Conservation (phyloP, 2,797 vertebrate species). For the Semaprochilodus insignis region DNA sequence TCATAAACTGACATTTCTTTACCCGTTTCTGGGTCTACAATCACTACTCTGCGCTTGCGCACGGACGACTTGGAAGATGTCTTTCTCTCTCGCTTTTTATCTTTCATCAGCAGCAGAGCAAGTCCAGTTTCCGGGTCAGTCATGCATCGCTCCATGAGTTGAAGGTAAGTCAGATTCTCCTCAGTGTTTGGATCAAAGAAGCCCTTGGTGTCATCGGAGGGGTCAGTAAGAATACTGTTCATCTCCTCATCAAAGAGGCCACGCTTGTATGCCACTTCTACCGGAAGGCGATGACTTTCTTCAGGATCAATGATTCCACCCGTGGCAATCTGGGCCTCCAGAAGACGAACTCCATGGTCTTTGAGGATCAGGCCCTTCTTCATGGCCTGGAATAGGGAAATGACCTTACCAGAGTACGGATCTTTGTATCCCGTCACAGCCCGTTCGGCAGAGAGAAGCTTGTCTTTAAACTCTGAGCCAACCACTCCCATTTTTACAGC, state of each 20-base stretch:
- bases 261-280: slow-evolving; percentile 92
- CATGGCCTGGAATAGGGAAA: slow-evolving; percentile 99
- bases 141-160: slow-evolving; percentile 93
- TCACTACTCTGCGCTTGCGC: slow-evolving; percentile 96
- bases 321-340: slow-evolving; percentile 96
- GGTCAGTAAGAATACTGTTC: slow-evolving; percentile 93
- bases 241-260: slow-evolving; percentile 97
- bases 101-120: slow-evolving; percentile 90
- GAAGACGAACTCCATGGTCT: slow-evolving; percentile 94
- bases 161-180: slow-evolving; percentile 96
- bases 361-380: slow-evolving; percentile 97
- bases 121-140: slow-evolving; percentile 90
- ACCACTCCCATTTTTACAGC: slow-evolving; percentile 92
- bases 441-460: slow-evolving; percentile 92
- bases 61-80: slow-evolving; percentile 98
- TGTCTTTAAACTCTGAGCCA: slow-evolving; percentile 96
- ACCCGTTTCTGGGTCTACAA: slow-evolving; percentile 95
- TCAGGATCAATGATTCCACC: slow-evolving; percentile 97
- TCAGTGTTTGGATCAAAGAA: slow-evolving; percentile 99
- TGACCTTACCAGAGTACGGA: slow-evolving; percentile 91
- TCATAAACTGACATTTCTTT: slow-evolving; percentile 99
- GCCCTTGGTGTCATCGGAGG: slow-evolving; percentile 96
- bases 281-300: slow-evolving; percentile 92
- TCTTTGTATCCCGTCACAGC: slow-evolving; percentile 96
- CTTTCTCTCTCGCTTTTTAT: slow-evolving; percentile 95